Evolutionary conservation across 2,797 vertebrate genomes (phyloP).

Genomic region (Antrozous pallidus): DNA sequence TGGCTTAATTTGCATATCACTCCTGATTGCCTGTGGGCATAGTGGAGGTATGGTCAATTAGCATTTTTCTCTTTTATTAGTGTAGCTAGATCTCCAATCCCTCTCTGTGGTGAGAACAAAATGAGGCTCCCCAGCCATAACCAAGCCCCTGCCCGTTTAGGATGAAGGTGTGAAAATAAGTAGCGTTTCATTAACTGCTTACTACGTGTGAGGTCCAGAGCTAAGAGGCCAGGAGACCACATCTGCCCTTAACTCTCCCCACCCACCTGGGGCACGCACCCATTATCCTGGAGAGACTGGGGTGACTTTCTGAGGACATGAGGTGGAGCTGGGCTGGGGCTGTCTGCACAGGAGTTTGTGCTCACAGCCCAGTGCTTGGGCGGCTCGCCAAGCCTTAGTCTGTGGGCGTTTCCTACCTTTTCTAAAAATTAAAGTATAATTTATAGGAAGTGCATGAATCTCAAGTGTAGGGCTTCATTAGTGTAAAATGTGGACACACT

Average conservation of each 20-base stretch:
- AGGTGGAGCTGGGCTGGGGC: rapidly evolving
- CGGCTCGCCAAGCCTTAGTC: background rate
- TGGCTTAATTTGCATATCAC: no score
- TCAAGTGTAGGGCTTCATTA: background rate
- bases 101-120: background rate
- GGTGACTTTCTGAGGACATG: background rate
- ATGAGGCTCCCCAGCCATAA: background rate
- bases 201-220: background rate
- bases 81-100: background rate
- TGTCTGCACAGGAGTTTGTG: background rate
- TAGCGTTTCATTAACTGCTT: background rate
- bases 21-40: no score
- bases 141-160: background rate
- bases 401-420: background rate
- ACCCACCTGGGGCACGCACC: background rate
- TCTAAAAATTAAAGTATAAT: background rate
- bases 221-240: background rate
- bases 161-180: background rate
- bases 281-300: background rate
- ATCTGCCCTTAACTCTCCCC: background rate
- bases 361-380: background rate
- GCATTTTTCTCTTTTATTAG: no score
- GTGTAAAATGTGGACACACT: background rate
- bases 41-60: no score
- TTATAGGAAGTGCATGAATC: background rate